Evolutionary conservation across 2,797 vertebrate genomes (phyloP), one percentile per base, ranked within the genome.

Genomic region (Galagoides demidoff): DNA sequence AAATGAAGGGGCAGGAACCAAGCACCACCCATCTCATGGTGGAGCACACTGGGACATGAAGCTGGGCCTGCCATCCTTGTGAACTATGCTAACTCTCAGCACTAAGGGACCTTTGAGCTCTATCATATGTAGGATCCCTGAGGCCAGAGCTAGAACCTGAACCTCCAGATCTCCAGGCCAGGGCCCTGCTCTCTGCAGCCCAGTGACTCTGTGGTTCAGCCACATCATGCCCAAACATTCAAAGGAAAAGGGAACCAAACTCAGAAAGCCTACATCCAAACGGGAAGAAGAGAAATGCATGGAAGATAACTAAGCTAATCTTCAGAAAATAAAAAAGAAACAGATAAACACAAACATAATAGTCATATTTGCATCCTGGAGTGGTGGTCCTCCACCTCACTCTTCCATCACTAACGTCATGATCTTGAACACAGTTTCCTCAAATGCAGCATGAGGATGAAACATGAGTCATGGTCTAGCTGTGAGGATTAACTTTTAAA

Each of bases 321-420:
- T 77, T 89, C 55, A 64, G 81, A 27, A 89, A 37, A 23, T 10
- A 76, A 52, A 57, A 95, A 78, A 39, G 23, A 95, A 78, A 39
- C 27, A 52, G 45, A 43, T 39, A 90, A 90, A 89, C 11, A 29
- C 2, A 17, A 89, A 59, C 13, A 12, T 1, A 95, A 63, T 0
- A n/a, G 61, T n/a, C 31, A 31, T 20, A 78, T 71, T 14, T 73
- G 61, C 7, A 63, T 31, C 57, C 23, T 2, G 16, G 27, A 3
- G 7, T 3, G 13, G 12, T 45, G 8, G 6, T 49, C n/a, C 6
- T 89, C 79, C 64, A 49, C 57, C 76, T 91, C 39, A 52, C 2
- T 73, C 29, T 49, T 68, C 52, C 29, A 39, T 5, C 27, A 25
- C 37, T 45, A 25, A 13, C 66, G 63, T 43, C n/a, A 5, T 19